phyloP scores from a whole-genome alignment of 2,797 vertebrate species.

The Darevskia nairensis region DNA sequence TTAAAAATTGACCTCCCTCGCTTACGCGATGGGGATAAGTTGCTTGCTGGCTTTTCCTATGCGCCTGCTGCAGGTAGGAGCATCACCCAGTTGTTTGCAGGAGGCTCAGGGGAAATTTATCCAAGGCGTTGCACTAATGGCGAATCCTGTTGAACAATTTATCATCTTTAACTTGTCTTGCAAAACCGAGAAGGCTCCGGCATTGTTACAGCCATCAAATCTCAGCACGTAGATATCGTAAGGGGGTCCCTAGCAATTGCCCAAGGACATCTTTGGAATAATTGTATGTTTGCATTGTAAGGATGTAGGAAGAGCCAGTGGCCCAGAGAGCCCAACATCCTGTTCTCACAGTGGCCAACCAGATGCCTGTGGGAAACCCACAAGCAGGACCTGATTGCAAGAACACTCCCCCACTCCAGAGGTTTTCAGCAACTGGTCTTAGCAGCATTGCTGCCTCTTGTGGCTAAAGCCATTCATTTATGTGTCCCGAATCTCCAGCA shows the following conservation, averaged over 20 bases:
- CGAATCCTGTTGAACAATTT: conserved; percentile 71
- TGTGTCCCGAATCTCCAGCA: no score
- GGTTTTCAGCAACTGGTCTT: no score
- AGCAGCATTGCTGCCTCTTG: no score
- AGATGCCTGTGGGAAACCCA: no score
- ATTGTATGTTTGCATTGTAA: background rate
- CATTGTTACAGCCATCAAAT: conserved; percentile 6
- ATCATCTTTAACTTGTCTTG: conserved; percentile 73
- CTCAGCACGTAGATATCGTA: background rate
- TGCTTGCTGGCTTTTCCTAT: no score
- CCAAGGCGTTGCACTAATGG: conserved; percentile 74
- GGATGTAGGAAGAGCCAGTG: no score
- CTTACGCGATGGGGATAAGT: no score
- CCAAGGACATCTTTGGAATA: background rate
- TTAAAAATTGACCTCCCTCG: background rate
- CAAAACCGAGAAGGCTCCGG: conserved; percentile 64
- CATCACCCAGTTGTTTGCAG: conserved; percentile 71
- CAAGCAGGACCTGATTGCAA: no score
- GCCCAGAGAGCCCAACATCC: no score
- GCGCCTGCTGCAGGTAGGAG: conserved; percentile 64
- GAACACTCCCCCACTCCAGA: no score
- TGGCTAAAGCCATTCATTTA: no score
- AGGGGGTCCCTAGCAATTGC: background rate
- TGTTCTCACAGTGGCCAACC: no score
- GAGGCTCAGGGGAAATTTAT: conserved; percentile 73